These are phyloP conservation scores for Melanargia galathea DNA, from an alignment of 2,888 invertebrate species.

Conservation along the genomic window DNA sequence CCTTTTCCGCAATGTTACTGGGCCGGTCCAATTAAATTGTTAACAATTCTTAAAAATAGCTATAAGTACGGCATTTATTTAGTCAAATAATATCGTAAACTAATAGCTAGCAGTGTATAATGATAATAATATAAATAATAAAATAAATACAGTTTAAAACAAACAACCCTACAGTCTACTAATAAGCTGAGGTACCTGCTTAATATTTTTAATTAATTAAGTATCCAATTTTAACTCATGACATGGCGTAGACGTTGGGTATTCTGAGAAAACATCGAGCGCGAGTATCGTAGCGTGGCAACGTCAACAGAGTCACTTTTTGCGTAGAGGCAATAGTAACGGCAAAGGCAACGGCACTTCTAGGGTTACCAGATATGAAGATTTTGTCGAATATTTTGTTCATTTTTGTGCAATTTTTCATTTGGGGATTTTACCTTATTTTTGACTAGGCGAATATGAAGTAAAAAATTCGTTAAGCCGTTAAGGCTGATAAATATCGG, in stretches of 20 bases:
- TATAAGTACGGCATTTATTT: no score
- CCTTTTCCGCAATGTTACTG: background rate
- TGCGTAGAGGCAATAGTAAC: constrained; percentile 44
- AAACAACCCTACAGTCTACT: no score
- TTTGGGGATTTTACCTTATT: background rate
- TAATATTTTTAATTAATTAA: background rate
- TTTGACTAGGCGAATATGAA: no score
- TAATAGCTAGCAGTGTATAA: no score
- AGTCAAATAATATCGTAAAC: no score
- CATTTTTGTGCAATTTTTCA: background rate
- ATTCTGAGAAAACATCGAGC: constrained; percentile 27
- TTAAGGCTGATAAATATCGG: background rate
- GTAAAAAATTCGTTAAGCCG: background rate
- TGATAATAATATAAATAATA: no score
- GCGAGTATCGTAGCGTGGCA: constrained; percentile 26
- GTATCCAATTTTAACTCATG: background rate
- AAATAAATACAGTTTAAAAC: no score
- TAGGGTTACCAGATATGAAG: constrained; percentile 7
- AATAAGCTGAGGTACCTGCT: background rate
- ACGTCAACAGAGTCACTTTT: constrained; percentile 42
- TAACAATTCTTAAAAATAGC: no score
- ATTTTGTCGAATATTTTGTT: background rate
- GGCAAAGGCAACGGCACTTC: constrained; percentile 35
- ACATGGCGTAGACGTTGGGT: background rate
- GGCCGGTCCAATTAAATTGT: background rate